Evolutionary conservation across 2,888 invertebrate species (phyloP).

Genomic region (Hemaris fuciformis): DNA sequence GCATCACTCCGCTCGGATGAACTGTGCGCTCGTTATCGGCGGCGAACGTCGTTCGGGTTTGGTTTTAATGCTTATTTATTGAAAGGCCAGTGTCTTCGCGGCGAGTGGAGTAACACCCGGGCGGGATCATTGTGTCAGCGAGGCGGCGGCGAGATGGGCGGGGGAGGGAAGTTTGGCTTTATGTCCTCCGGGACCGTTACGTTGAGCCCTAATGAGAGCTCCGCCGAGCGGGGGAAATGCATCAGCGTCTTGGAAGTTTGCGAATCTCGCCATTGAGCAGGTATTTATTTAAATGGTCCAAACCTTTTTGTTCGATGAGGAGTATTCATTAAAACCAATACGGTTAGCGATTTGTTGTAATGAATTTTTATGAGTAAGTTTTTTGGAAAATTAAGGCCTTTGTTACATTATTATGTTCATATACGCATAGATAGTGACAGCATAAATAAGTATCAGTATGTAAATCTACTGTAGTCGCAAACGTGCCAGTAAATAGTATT

Average conservation of each 20-base stretch:
- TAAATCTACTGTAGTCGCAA: too few species aligned
- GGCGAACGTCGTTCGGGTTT: slow-evolving; percentile 41
- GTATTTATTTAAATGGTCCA: background rate
- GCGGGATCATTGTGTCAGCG: slow-evolving; percentile 70
- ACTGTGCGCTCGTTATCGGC: slow-evolving; percentile 51
- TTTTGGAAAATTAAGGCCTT: too few species aligned
- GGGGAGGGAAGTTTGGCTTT: too few species aligned
- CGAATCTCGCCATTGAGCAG: background rate
- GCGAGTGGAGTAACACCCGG: slow-evolving; percentile 56
- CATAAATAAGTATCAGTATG: too few species aligned
- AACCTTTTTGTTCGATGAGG: background rate
- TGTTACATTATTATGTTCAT: too few species aligned
- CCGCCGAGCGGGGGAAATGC: slow-evolving; percentile 17
- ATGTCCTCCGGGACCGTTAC: background rate
- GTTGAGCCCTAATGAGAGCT: slow-evolving; percentile 23
- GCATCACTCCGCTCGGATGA: background rate
- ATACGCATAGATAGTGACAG: too few species aligned
- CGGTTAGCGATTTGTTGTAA: too few species aligned
- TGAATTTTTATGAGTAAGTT: too few species aligned
- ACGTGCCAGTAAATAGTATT: too few species aligned
- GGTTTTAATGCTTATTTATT: slow-evolving; percentile 79
- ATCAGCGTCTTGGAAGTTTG: background rate
- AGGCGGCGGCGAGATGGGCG: slow-evolving; percentile 28
- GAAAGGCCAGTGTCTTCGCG: slow-evolving; percentile 64
- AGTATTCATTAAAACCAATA: too few species aligned